Percentiles rank a stretch among this genome's conserved stretches.
These are phyloP conservation scores for Trematomus bernacchii DNA, from an alignment of 2,797 vertebrate species.

Conservation along the genomic window DNA sequence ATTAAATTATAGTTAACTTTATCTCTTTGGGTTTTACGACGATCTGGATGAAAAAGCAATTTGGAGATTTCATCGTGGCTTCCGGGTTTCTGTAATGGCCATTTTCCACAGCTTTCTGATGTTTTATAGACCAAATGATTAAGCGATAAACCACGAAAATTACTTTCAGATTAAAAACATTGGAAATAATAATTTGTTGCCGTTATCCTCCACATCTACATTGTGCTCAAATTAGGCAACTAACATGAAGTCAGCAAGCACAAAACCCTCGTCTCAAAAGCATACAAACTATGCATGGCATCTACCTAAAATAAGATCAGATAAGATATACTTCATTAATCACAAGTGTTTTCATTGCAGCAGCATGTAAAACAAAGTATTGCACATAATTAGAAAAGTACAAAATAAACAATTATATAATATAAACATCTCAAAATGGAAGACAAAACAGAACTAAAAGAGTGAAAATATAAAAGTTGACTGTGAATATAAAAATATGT, in stretches of 20 bases:
- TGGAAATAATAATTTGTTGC: not conserved
- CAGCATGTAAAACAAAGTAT: no score
- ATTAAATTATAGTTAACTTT: not conserved
- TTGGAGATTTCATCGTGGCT: not conserved
- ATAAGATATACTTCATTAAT: no score
- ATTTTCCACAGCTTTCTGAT: not conserved
- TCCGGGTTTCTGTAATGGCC: not conserved
- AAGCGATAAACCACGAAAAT: not conserved
- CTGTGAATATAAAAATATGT: no score
- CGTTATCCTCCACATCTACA: no score
- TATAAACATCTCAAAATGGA: no score
- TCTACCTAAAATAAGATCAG: not conserved
- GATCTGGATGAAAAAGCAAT: not conserved
- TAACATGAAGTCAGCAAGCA: not conserved
- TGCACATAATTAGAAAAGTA: no score
- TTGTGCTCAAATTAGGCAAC: not conserved
- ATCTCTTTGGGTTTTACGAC: not conserved
- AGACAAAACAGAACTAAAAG: no score
- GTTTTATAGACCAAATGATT: not conserved
- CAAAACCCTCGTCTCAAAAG: not conserved
- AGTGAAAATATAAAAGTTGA: no score
- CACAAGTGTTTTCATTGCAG: no score
- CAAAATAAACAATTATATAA: no score
- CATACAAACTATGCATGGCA: not conserved
- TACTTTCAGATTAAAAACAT: no score